Evolutionary conservation across 1,140 invertebrate genomes (phyloP).

Genomic region (Habropoda laboriosa): DNA sequence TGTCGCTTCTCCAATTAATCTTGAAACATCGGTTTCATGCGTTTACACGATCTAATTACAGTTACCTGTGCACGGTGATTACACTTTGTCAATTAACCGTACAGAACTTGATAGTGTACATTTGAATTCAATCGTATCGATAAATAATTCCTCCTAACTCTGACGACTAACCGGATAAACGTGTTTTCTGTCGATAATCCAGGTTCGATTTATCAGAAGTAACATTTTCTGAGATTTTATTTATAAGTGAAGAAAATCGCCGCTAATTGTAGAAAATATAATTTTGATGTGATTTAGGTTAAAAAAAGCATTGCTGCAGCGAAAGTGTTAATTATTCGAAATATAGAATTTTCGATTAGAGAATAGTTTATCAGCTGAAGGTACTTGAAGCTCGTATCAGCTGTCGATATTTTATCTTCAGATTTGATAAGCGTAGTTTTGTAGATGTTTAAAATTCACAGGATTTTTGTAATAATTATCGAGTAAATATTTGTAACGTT

Average conservation of each 20-base stretch:
- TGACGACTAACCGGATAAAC: no score
- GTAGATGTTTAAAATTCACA: not conserved
- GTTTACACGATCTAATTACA: constrained; percentile 3
- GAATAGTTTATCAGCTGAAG: not conserved
- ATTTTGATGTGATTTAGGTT: no score
- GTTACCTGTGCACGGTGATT: not conserved
- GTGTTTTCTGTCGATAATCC: not conserved
- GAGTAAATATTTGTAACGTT: not conserved
- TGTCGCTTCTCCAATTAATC: constrained; percentile 13
- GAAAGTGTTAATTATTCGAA: no score
- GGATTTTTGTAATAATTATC: no score
- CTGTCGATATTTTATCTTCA: not conserved
- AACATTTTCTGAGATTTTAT: no score
- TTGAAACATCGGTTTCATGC: not conserved
- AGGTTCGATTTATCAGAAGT: no score
- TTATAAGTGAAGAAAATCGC: no score
- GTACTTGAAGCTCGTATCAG: not conserved
- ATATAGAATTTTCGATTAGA: no score
- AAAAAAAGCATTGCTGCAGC: no score
- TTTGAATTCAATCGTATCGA: not conserved
- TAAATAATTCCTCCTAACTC: not conserved
- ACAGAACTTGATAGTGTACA: no score
- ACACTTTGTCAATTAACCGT: not conserved
- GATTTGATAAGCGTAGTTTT: not conserved
- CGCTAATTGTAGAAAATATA: no score